Base-by-base conservation (phyloP, 1,140 invertebrate genomes). In the Frieseomelitta varia region DNA sequence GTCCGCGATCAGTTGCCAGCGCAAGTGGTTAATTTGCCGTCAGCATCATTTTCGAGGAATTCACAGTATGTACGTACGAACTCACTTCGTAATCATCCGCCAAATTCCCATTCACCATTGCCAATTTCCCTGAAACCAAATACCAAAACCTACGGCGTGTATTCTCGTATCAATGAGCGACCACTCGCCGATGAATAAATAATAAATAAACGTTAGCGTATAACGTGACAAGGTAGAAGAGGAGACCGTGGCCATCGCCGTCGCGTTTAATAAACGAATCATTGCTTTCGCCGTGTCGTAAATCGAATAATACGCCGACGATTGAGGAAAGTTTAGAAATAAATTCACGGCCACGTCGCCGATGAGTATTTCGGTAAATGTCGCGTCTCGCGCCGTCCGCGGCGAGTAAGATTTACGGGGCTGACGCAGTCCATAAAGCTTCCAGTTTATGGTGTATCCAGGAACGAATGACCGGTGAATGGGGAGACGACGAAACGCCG, bases 241-340 rank as follows among this genome's bases (percentile, higher is more conserved):
- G 27, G 11, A 19, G 21, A 10, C 21, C 39, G 14, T 21, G 68
- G 68, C 15, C 39, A n/a, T 71, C 39, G 39, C 39, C 17, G 34
- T 71, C 69, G 21, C 47, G 47, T 73, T 73, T 53, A 53, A 73
- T 73, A 73, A 73, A 19, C 24, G 71, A 47, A 51, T 72, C 71
- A 10, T 72, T 27, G 39, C 71, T 53, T 73, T 53, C 71, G 1
- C n/a, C 39, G 34, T 12, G 21, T 53, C 47, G 71, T 73, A 73
- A 73, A 73, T 34, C 34, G 21, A 76, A 75, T 58, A 47, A 47
- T 6, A 2, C 51, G 51, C 58, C 14, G 14, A 69, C 34, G n/a
- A n/a, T 11, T 14, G 24, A 14, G 39, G 10, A 12, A 15, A 10
- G n/a, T 73, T 73, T 27, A 51, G 14, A 71, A 4, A 53, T 73